Evolutionary conservation across 2,888 invertebrate species (phyloP), one percentile per base, ranked within the genome.

Genomic region (Bombyx huttoni): DNA sequence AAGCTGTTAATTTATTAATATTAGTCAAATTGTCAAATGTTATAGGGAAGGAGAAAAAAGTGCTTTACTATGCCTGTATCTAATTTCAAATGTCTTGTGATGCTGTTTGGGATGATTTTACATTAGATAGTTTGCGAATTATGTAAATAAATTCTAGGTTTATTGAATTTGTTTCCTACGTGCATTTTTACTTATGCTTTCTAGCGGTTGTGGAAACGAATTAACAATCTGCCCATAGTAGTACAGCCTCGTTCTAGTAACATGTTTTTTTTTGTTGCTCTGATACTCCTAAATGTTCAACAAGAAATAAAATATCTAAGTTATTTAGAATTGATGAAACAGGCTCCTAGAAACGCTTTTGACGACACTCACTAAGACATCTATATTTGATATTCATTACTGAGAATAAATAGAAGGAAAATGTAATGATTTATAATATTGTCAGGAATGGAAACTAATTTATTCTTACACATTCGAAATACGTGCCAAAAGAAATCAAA

Each of bases 401-500:
- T 24, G 24, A 24, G 24, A 24, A 24, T 24, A 24, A 24, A 24
- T 24, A 24, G 24, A 24, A 24, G 24, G 2, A 24, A 24, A 24
- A 24, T 24, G 5, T 2, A 24, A 24, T 24, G 5, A 24, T 24
- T 24, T 24, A 2, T 24, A 24, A 5, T 24, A 2, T 24, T 24
- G 0, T 24, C 24, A 24, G 5, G 24, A 24, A 5, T 3, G 24
- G 24, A 40, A 40, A 40, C 40, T 10, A 40, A 40, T 40, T 40
- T 40, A 49, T 33, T 33, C 34, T 14, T 8, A 40, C 40, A 40
- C 40, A 40, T 40, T 40, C 12, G 7, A 40, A 40, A 40, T 40
- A 40, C 40, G 40, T 54, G 51, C 52, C 40, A 50, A 55, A 48
- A 50, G 40, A 40, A 40, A 40, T 10, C 9, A 40, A 40, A 40